phyloP scores from a whole-genome alignment of 2,113 vertebrate genomes.

The Halichoerus grypus region DNA sequence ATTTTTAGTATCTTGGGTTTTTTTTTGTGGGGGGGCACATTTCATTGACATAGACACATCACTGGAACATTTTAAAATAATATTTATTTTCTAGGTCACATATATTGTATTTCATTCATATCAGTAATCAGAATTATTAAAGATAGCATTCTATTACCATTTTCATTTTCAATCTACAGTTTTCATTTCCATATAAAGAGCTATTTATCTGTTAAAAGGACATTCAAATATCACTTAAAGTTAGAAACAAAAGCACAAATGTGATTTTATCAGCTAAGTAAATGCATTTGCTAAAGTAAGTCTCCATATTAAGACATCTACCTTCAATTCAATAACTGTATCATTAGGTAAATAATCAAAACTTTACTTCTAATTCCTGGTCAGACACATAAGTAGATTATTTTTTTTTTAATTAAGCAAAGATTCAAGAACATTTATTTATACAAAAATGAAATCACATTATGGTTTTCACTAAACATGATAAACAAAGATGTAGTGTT shows the following conservation, averaged over 20 bases:
- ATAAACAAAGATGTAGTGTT: neutral
- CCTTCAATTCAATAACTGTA: conserved; percentile 45
- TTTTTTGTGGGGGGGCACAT: neutral
- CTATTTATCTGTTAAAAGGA: conserved; percentile 36
- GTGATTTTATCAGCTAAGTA: conserved; percentile 53
- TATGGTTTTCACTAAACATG: neutral
- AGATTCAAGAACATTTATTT: conserved; percentile 6
- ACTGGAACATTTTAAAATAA: neutral
- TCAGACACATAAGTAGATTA: neutral
- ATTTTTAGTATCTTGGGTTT: neutral
- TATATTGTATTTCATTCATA: conserved; percentile 25
- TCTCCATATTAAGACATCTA: neutral
- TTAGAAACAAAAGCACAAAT: conserved; percentile 48
- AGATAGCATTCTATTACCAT: neutral
- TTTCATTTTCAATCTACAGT: neutral
- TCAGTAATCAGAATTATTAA: conserved; percentile 9
- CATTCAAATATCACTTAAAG: neutral
- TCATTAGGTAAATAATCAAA: conserved; percentile 42
- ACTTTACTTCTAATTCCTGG: neutral
- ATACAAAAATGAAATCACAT: neutral
- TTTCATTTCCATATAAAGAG: conserved; percentile 32
- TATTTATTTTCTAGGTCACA: conserved; percentile 33
- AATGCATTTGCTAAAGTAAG: neutral
- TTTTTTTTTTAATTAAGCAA: neutral
- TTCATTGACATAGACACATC: neutral